A percentile compares a stretch with the other conserved stretches of the same genome.
phyloP scores from a whole-genome alignment of 2,888 invertebrate species.

The Ferrisia virgata region DNA sequence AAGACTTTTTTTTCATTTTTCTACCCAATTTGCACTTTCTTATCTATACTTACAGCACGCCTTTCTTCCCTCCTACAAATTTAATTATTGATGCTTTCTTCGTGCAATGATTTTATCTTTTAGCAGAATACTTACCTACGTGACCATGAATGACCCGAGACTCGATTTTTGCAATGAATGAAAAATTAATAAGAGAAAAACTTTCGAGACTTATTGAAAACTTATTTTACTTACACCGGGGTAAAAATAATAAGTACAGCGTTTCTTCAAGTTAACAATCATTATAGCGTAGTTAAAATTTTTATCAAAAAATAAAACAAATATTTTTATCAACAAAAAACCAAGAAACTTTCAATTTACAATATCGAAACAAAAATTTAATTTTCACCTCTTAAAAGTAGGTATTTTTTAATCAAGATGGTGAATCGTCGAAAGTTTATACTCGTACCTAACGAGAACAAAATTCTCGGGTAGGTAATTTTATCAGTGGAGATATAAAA shows the following conservation, averaged over 20 bases:
- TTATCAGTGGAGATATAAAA: neutral
- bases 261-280: neutral
- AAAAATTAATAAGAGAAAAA: neutral
- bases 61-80: neutral
- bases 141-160: neutral
- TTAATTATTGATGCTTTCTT: neutral
- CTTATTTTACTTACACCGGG: neutral
- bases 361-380: neutral
- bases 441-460: no score
- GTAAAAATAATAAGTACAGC: neutral
- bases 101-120: neutral
- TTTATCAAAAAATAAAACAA: neutral
- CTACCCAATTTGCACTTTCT: neutral
- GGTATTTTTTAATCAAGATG: neutral
- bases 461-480: neutral
- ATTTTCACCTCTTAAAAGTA: neutral
- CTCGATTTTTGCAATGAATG: neutral
- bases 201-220: neutral
- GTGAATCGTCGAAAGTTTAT: neutral
- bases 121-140: no score
- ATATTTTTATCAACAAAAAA: neutral
- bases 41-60: neutral
- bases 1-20: neutral
- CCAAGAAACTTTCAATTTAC: neutral
- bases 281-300: neutral